A percentile compares a stretch with the other conserved stretches of the same genome.
Conservation (phyloP, 2,888 invertebrate species). For the Ectemnius lituratus region DNA sequence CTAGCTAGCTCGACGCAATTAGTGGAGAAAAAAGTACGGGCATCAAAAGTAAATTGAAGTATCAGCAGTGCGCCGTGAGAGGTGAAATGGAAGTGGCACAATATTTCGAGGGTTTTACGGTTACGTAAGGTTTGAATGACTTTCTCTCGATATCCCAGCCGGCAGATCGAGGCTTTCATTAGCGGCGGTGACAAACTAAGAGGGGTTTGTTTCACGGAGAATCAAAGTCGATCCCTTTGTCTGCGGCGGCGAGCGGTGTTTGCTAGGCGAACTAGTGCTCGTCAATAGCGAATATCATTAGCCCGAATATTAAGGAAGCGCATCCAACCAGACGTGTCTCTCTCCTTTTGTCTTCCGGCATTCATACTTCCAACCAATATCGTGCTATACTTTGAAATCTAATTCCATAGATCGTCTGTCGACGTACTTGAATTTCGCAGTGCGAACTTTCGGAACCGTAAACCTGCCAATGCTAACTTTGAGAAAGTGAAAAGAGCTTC, state of each 20-base stretch:
- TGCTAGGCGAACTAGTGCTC: conserved; percentile 34
- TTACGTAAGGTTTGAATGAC: not conserved
- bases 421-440: too few relatives aligned
- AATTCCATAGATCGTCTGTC: too few relatives aligned
- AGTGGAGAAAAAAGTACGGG: too few relatives aligned
- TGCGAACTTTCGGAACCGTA: too few relatives aligned
- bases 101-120: not conserved
- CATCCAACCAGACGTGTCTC: conserved; percentile 18
- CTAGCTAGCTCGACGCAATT: too few relatives aligned
- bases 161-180: conserved; percentile 22
- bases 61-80: conserved; percentile 1
- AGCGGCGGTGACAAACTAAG: conserved; percentile 13
- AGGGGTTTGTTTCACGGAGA: conserved; percentile 22
- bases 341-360: conserved; percentile 38
- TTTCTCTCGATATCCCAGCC: not conserved
- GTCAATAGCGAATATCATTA: conserved; percentile 44
- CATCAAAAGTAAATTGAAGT: not conserved
- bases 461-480: too few relatives aligned
- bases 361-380: not conserved
- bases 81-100: not conserved
- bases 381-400: too few relatives aligned
- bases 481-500: too few relatives aligned
- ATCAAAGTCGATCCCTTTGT: conserved; percentile 37
- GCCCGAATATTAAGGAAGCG: conserved; percentile 50
- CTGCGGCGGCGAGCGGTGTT: conserved; percentile 2